Evolutionary conservation across 2,797 vertebrate genomes (phyloP), one percentile per base, ranked within the genome.

Genomic region (Poecile montanus): DNA sequence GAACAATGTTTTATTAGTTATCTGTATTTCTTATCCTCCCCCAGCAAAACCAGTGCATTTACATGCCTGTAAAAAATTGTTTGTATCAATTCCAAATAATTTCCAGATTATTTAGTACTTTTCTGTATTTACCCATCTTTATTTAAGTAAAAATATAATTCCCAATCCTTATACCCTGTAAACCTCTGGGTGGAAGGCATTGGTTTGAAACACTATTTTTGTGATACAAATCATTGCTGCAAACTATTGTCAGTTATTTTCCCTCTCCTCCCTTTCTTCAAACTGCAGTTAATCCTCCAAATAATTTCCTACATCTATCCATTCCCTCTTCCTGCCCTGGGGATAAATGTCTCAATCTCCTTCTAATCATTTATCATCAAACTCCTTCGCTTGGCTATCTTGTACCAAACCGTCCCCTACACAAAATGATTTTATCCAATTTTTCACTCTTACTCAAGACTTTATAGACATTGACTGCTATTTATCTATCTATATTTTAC

Each of bases 241-340:
- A 80, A 85, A 91, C 54, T 68, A 13, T 21, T 67, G 66, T 27
- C 72, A 75, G 48, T 66, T 88, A 75, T 75, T 81, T 71, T 60
- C 44, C 32, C 17, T 45, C 56, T 81, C 51, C 87, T 84, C 32
- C 48, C 76, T 45, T 88, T 81, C 73, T 75, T 72, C 73, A 75
- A 93, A 91, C 58, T 70, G 60, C 63, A 93, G 66, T 81, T 84
- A 88, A 92, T 88, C 72, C 79, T 92, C 66, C 70, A 88, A 44
- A 73, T 50, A 2, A 62, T 57, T 94, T 94, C 54, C 66, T 88
- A 63, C 34, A 75, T n/a, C 66, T 67, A 84, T 34, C 51, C 73
- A 50, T 78, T 78, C 81, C 53, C 61, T 57, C 53, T 54, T 94
- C 70, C 76, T 54, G 66, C 62, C 87, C 60, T 75, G 86, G 50